Base-by-base conservation (phyloP, 2,797 vertebrate species). In the Argya squamiceps region DNA sequence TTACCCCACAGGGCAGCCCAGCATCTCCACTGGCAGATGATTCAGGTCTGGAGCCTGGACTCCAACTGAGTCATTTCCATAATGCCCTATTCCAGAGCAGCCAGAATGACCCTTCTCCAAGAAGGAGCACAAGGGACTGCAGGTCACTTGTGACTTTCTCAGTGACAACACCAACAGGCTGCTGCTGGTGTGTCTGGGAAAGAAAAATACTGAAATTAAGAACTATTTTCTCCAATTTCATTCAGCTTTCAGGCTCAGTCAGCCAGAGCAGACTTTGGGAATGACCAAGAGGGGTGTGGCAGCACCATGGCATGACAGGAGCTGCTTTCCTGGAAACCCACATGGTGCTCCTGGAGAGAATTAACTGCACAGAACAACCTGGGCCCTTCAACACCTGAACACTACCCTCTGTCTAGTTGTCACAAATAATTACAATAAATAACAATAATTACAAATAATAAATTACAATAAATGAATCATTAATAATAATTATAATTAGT, bases 341-440 rank as follows among this genome's bases (percentile, higher is more conserved):
- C 4, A 15, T 0, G 0, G 73, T 30, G 70, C 21, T 73, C 49
- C 83, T 46, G n/a, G 12, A 7, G 9, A 71, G 18, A 3, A 1
- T 23, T 24, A 68, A 58, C 23, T 18, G 5, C 11, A 82, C 32
- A 37, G 8, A 58, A 9, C 44, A 44, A 69, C 15, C 47, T 23
- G 47, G 10, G 9, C 15, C 39, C 32, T 78, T 52, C 34, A 36
- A 27, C 11, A 73, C 7, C 50, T 46, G 30, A 36, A 69, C 79
- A 39, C 6, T 17, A 39, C 15, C 17, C 12, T 56, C 29, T 22
- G 7, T 71, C 46, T 44, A 47, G 15, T 4, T 81, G n/a, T 11
- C n/a, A n/a, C n/a, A n/a, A n/a, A n/a, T n/a, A n/a, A n/a, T n/a
- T n/a, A n/a, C n/a, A n/a, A n/a, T n/a, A n/a, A n/a, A n/a, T n/a